Base-by-base conservation (phyloP, 2,797 vertebrate genomes). In the Psittacula echo region DNA sequence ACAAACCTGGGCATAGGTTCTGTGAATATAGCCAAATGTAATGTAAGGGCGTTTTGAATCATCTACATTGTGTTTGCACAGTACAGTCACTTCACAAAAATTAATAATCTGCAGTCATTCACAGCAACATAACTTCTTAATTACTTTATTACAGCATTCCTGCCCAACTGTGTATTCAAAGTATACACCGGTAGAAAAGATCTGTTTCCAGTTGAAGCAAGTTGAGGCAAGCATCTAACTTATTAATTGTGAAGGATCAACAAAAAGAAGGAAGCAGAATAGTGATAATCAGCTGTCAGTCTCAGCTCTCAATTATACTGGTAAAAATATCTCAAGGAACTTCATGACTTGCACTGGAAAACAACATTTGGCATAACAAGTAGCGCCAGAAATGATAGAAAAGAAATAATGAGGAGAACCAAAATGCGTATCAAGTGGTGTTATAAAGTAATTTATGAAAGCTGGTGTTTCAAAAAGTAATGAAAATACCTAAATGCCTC, bases 271-370 rank as follows among this genome's bases (percentile, higher is more conserved):
- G 48, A 56, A 66, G 54, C 11, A 9, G 60, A 82, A 11, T 2
- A 7, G 48, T 70, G 92, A 90, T 88, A 87, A 84, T 91, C 82
- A 81, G 74, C 89, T 90, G 89, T 72, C 94, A 93, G 73, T 73
- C 91, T 91, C 71, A 32, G 92, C 85, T 86, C 62, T 94, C 94
- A 75, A 54, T 91, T 91, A 66, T 2, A 13, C 67, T 13, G 62
- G 42, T 88, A 89, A 72, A 96, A 96, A 92, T 66, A 87, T 44
- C 78, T 60, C 54, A 2, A 60, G 87, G 29, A 96, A 37, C 73
- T 78, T 86, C 13, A 9, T 73, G 79, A 64, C 79, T 84, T 94
- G 23, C 47, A 19, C 47, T 13, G 87, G 71, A 85, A 87, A 87
- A 61, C 74, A 71, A 77, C 48, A 18, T 74, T 85, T 77, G 78